A percentile compares a stretch with the other conserved stretches of the same genome.
These are phyloP conservation scores for Abscondita cerata DNA, from an alignment of 2,888 invertebrate species.

Conservation along the genomic window DNA sequence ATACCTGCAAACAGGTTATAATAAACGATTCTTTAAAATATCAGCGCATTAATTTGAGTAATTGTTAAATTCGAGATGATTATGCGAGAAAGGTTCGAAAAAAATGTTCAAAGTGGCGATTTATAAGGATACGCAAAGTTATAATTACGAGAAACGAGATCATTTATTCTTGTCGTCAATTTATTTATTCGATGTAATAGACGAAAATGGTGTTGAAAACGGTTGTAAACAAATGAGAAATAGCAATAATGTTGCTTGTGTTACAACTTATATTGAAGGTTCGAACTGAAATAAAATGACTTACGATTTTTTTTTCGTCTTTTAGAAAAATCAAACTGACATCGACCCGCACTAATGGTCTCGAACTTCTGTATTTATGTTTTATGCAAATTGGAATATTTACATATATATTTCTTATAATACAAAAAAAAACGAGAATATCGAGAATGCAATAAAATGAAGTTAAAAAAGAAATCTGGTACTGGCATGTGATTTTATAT, in stretches of 20 bases:
- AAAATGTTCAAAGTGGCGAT: constrained; percentile 9
- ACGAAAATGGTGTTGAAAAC: constrained; percentile 11
- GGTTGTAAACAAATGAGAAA: constrained; percentile 8
- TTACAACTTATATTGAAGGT: constrained; percentile 1
- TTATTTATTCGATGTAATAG: constrained; percentile 16
- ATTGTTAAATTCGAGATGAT: constrained; percentile 1
- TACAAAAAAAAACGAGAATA: not conserved
- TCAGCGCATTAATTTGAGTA: constrained; percentile 4
- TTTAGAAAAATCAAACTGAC: constrained; percentile 11
- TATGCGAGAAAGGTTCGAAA: not conserved
- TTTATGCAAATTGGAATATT: constrained; percentile 24
- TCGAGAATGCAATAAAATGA: constrained; percentile 7
- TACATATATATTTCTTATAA: constrained; percentile 16
- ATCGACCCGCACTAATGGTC: constrained; percentile 18
- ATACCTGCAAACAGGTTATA: not conserved
- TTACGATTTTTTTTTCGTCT: not conserved
- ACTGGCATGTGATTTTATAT: not conserved
- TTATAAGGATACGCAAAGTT: constrained; percentile 21
- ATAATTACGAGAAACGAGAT: constrained; percentile 19
- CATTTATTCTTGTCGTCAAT: constrained; percentile 21
- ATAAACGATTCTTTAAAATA: not conserved
- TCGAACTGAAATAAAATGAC: constrained; percentile 1
- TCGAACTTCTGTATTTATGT: constrained; percentile 21
- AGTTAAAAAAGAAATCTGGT: not conserved
- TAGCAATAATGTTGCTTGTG: constrained; percentile 1